A percentile compares a stretch with the other conserved stretches of the same genome.
These are phyloP conservation scores for Psittacula echo DNA, from an alignment of 2,797 vertebrate species.

Conservation along the genomic window DNA sequence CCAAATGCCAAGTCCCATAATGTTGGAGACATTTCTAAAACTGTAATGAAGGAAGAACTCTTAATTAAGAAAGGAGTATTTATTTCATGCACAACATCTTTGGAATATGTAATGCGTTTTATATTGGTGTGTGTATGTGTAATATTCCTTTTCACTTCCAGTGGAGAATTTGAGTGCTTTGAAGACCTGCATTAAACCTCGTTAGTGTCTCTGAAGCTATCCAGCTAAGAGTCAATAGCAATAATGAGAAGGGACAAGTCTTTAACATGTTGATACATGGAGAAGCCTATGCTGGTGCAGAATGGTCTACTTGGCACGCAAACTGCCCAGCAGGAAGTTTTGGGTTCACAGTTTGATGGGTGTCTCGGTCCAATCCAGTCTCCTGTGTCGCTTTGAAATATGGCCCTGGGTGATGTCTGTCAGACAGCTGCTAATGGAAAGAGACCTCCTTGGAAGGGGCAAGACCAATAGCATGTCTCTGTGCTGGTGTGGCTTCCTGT, in stretches of 20 bases:
- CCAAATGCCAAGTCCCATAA: background rate
- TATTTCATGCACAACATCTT: background rate
- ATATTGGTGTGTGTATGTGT: background rate
- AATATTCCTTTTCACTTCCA: background rate
- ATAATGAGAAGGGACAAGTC: background rate
- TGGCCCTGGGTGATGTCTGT: background rate
- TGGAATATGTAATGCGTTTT: background rate
- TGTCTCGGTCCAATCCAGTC: background rate
- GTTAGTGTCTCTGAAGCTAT: background rate
- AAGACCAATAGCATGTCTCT: background rate
- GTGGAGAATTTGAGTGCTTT: background rate
- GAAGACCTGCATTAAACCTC: background rate
- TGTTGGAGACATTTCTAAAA: background rate
- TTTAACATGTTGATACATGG: background rate
- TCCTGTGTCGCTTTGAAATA: background rate
- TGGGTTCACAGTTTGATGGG: background rate
- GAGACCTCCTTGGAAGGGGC: background rate
- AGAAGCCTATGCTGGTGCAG: rapidly evolving
- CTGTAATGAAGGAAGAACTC: background rate
- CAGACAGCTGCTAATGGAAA: background rate
- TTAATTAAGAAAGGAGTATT: background rate
- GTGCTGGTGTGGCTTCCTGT: background rate
- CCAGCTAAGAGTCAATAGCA: background rate
- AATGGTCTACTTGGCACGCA: background rate
- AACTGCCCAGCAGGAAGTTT: background rate